phyloP scores from a whole-genome alignment of 2,888 invertebrate species.

The Heteromyza rotundicornis region DNA sequence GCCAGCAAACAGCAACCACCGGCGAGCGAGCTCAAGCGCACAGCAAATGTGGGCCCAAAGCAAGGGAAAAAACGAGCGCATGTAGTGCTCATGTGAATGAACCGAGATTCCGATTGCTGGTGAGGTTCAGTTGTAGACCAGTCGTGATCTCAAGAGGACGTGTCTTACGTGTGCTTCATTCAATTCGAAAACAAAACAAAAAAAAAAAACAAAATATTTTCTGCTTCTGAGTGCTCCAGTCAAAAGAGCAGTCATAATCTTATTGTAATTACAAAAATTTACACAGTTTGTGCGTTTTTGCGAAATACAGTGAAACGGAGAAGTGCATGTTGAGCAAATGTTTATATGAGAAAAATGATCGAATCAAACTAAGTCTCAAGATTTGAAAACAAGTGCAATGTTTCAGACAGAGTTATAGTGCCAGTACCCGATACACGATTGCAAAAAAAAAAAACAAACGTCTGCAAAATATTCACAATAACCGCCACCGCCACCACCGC shows the following conservation, averaged over 20 bases:
- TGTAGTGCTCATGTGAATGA: background rate
- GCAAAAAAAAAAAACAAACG: conserved; percentile 22
- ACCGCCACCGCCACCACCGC: no score
- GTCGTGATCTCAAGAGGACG: conserved; percentile 63
- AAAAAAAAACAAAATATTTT: conserved; percentile 11
- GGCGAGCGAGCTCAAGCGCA: no score
- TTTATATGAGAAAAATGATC: conserved; percentile 4
- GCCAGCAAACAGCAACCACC: no score
- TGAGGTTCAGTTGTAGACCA: conserved; percentile 60
- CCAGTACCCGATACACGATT: no score
- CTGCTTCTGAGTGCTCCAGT: conserved; percentile 27
- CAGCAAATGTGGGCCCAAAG: no score
- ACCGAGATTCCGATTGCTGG: conserved; percentile 33
- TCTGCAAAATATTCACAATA: conserved; percentile 21
- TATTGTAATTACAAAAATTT: background rate
- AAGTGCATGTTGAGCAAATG: background rate
- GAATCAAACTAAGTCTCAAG: conserved; percentile 13
- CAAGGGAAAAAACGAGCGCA: background rate
- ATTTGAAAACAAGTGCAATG: conserved; percentile 33
- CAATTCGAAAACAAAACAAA: background rate
- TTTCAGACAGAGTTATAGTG: conserved; percentile 25
- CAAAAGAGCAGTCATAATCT: conserved; percentile 15
- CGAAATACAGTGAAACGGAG: background rate
- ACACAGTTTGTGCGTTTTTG: conserved; percentile 11
- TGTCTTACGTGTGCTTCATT: conserved; percentile 40